These are phyloP conservation scores for Hesperia comma DNA, from an alignment of 2,888 invertebrate species.

Conservation along the genomic window DNA sequence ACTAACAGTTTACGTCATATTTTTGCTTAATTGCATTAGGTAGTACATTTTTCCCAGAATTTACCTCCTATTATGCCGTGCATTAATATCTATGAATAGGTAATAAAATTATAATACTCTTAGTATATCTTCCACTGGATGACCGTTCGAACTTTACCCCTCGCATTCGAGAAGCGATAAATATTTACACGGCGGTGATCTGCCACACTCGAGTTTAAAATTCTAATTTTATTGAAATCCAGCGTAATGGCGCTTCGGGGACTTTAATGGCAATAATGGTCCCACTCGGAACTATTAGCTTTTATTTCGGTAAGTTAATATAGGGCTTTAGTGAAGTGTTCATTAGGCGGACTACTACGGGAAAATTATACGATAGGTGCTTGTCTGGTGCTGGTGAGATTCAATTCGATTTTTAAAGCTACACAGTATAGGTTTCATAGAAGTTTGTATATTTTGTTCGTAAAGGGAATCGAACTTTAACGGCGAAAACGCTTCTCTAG, in stretches of 20 bases:
- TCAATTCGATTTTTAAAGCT: background rate
- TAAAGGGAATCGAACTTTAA: too few relatives aligned
- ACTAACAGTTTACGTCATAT: too few relatives aligned
- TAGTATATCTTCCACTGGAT: slow-evolving; percentile 18
- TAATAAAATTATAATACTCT: background rate
- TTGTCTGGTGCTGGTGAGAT: background rate
- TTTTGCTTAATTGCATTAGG: too few relatives aligned
- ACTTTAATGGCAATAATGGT: slow-evolving; percentile 28
- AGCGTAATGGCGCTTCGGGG: slow-evolving; percentile 27
- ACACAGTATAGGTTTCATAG: too few relatives aligned
- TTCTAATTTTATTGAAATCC: slow-evolving; percentile 71
- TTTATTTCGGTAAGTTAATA: slow-evolving; percentile 23
- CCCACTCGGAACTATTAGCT: slow-evolving; percentile 25
- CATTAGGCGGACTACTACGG: slow-evolving; percentile 4
- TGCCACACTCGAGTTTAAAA: slow-evolving; percentile 68
- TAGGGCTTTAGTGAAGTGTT: slow-evolving; percentile 13
- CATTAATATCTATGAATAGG: too few relatives aligned
- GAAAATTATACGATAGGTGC: background rate
- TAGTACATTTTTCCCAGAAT: too few relatives aligned
- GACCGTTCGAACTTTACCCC: slow-evolving; percentile 28
- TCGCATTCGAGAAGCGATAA: slow-evolving; percentile 55
- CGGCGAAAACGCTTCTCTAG: too few relatives aligned
- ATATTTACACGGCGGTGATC: slow-evolving; percentile 69
- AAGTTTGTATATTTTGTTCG: too few relatives aligned
- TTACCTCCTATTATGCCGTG: too few relatives aligned